Conservation (phyloP, 2,113 vertebrate species). For the Notothenia coriiceps region DNA sequence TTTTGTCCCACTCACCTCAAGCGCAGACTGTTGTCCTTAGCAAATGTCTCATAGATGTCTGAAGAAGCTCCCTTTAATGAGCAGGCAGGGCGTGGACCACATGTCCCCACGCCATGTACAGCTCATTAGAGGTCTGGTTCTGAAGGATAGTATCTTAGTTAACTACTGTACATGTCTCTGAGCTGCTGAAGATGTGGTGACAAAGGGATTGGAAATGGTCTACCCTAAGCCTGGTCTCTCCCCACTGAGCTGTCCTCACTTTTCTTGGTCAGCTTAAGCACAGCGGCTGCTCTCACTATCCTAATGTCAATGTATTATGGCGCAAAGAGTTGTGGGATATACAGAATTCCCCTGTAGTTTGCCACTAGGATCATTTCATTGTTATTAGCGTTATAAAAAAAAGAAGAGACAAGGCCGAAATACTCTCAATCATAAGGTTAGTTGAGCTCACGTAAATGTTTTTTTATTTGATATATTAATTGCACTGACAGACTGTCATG, state of each 20-base stretch:
- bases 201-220: constrained; percentile 15
- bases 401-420: not conserved
- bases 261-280: constrained; percentile 3
- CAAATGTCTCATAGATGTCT: constrained; percentile 52
- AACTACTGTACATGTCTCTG: constrained; percentile 37
- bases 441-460: constrained; percentile 9
- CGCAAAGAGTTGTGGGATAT: constrained; percentile 1
- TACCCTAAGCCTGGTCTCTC: not conserved
- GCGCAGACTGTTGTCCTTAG: constrained; percentile 42
- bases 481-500: constrained; percentile 18
- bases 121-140: constrained; percentile 68
- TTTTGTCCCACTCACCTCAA: constrained; percentile 48
- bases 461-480: not conserved
- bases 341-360: constrained; percentile 15
- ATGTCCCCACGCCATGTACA: constrained; percentile 51
- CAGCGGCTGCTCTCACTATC: constrained; percentile 6
- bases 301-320: constrained; percentile 19
- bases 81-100: constrained; percentile 47
- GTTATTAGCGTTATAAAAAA: constrained; percentile 27
- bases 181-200: constrained; percentile 34
- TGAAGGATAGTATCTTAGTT: constrained; percentile 45
- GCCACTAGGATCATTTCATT: constrained; percentile 22
- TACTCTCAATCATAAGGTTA: constrained; percentile 19
- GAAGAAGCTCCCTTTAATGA: constrained; percentile 66
- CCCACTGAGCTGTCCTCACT: constrained; percentile 16